These are phyloP conservation scores for Cerceris ruficornis DNA, from an alignment of 2,888 invertebrate species.

Conservation along the genomic window DNA sequence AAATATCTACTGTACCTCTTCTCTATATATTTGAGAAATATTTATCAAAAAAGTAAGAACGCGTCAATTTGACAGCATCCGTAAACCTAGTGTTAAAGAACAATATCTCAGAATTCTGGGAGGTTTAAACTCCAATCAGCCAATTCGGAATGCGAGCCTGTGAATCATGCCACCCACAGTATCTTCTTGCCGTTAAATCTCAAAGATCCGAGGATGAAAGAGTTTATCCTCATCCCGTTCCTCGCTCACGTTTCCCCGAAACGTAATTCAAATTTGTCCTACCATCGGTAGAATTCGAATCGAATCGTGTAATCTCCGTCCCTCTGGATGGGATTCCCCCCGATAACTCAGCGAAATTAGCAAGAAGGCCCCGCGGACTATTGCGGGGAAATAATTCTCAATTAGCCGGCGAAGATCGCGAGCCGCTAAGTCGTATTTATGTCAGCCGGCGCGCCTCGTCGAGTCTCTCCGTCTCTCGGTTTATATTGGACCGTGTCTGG, in stretches of 20 bases:
- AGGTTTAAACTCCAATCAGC: too few species aligned
- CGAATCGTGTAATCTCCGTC: conserved; percentile 35
- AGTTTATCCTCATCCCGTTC: too few species aligned
- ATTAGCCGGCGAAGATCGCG: conserved; percentile 75
- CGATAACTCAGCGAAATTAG: conserved; percentile 66
- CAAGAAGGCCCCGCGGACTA: conserved; percentile 41
- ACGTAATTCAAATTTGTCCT: conserved; percentile 24
- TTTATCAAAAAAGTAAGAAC: too few species aligned
- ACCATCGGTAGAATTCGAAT: conserved; percentile 26
- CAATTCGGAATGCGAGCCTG: too few species aligned
- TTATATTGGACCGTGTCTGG: conserved; percentile 75
- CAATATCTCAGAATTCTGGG: too few species aligned
- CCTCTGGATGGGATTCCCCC: conserved; percentile 52
- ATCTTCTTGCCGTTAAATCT: too few species aligned
- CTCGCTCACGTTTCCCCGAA: not conserved
- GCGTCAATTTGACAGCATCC: too few species aligned
- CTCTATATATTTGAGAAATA: too few species aligned
- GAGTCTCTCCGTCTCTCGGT: conserved; percentile 59
- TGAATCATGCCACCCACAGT: too few species aligned
- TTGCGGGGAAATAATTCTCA: conserved; percentile 80
- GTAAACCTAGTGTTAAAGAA: too few species aligned
- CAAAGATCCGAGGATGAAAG: too few species aligned
- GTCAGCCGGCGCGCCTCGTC: conserved; percentile 62
- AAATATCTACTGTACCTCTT: too few species aligned
- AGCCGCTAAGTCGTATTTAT: conserved; percentile 80